Base-by-base conservation (phyloP, 2,113 vertebrate species). In the Lipophrys pholis region DNA sequence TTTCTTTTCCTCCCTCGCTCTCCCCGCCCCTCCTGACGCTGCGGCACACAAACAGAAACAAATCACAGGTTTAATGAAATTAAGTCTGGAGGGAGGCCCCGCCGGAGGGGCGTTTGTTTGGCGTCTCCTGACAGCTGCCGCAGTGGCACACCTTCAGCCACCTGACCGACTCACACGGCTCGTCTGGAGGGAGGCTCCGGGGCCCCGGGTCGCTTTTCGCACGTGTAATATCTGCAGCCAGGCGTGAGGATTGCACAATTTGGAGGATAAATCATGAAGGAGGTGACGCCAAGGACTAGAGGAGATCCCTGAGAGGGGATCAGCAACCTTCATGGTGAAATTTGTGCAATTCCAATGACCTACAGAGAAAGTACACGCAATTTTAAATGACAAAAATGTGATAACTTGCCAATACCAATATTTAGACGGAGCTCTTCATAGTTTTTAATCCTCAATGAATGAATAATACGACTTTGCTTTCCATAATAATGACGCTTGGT, bases 31-130 rank as follows among this genome's bases (percentile, higher is more conserved):
- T 21, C 60, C 70, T 51, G 12, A 62, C 55, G 41, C 86, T 90
- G 83, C 73, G n/a, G 85, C 83, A 73, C 64, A 81, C 84, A 87
- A 91, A 90, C 85, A 90, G 82, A 92, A 87, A 91, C 90, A 92
- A 88, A 92, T 91, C 87, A 89, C 86, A 51, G 60, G 76, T 84
- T 61, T 88, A 87, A 91, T 89, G 56, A 89, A 84, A 90, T 92
- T 73, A 88, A 78, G 62, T 80, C 42, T 54, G 52, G 82, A 54
- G 72, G 62, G 54, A 59, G 52, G 59, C 48, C 69, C 69, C 11
- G 53, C 67, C 7, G 49, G 63, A 57, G 70, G 79, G 54, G 54
- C 39, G 66, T 83, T 81, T 56, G 74, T 81, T 80, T 72, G 59
- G 17, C 5, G 12, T 49, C 73, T 58, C 70, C 52, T 84, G 87